Evolutionary conservation across 1,140 invertebrate species (phyloP).

Genomic region (Drosophila sp.): DNA sequence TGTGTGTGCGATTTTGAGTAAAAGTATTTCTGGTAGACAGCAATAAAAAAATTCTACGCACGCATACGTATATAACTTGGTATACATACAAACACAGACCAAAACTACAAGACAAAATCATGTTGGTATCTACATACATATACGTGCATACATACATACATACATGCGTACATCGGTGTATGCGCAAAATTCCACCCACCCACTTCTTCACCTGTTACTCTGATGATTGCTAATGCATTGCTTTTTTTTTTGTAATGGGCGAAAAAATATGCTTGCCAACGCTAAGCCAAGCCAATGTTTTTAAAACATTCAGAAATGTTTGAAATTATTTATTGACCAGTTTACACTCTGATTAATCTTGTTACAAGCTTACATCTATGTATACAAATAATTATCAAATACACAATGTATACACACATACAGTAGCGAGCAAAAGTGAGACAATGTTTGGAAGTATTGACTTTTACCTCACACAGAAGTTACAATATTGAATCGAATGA

Average conservation of each 20-base stretch:
- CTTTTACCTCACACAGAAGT: too few species aligned
- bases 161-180: conserved; percentile 44
- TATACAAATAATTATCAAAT: background rate
- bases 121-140: conserved; percentile 55
- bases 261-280: background rate
- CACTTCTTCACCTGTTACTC: conserved; percentile 73
- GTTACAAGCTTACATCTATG: background rate
- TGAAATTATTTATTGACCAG: background rate
- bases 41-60: conserved; percentile 58
- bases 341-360: background rate
- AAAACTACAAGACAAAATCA: conserved; percentile 33
- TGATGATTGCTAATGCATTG: conserved; percentile 40
- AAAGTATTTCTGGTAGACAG: conserved; percentile 40
- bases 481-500: too few species aligned
- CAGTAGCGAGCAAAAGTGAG: too few species aligned
- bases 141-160: conserved; percentile 37
- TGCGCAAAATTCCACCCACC: conserved; percentile 64
- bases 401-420: conserved; percentile 1
- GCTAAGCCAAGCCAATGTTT: background rate
- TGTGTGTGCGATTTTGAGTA: conserved; percentile 34
- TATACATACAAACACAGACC: conserved; percentile 24
- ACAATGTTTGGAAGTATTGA: too few species aligned
- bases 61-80: conserved; percentile 24
- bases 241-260: conserved; percentile 22
- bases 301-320: background rate